Conservation (phyloP, 2,797 vertebrate genomes). For the Garrulus glandarius region DNA sequence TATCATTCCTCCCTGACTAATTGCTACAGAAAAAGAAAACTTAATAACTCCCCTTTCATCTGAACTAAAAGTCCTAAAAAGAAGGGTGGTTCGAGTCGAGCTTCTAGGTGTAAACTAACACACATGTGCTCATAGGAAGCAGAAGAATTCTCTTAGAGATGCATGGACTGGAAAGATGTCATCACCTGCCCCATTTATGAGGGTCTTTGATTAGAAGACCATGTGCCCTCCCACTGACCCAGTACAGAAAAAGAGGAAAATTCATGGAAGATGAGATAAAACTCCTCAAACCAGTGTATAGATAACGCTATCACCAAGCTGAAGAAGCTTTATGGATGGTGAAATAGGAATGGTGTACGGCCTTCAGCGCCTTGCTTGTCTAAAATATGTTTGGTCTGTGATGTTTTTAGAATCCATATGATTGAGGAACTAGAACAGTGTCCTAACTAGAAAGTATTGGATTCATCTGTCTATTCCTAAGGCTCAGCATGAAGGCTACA, state of each 20-base stretch:
- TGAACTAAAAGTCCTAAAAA: neutral
- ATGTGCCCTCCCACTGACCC: neutral
- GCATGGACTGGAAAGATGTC: neutral
- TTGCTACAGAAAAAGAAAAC: neutral
- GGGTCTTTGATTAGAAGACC: neutral
- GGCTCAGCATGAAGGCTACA: neutral
- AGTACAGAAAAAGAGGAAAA: neutral
- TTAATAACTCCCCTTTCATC: neutral
- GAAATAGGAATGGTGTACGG: neutral
- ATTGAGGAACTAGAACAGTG: neutral
- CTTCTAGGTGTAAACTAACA: neutral
- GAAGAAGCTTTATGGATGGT: neutral
- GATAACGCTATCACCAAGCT: neutral
- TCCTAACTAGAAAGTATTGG: neutral
- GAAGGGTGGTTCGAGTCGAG: neutral
- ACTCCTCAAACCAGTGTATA: neutral
- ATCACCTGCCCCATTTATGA: neutral
- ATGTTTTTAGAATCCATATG: neutral
- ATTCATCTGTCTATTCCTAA: neutral
- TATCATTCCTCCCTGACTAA: neutral
- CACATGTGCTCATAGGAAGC: neutral
- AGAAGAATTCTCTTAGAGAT: neutral
- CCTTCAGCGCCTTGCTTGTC: neutral
- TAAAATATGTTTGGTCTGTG: neutral
- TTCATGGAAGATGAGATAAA: neutral